phyloP scores from a whole-genome alignment of 2,113 vertebrate genomes.

The Junco hyemalis region DNA sequence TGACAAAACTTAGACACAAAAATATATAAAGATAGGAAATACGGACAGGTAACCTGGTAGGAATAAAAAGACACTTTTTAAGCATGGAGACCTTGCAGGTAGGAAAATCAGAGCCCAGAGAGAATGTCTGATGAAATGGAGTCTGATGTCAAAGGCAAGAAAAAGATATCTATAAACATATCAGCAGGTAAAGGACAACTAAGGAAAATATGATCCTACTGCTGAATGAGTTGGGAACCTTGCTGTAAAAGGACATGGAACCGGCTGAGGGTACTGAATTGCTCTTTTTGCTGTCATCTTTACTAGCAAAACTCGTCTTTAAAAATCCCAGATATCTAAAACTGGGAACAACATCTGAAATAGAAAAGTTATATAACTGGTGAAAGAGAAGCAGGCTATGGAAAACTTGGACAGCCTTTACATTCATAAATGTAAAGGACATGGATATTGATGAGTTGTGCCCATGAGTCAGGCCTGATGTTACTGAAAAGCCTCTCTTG shows the following conservation, averaged over 20 bases:
- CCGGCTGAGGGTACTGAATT: background rate
- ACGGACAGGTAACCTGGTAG: background rate
- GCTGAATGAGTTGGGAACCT: background rate
- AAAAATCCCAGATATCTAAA: background rate
- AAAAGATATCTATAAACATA: background rate
- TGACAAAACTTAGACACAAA: background rate
- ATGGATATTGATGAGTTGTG: background rate
- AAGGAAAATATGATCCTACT: background rate
- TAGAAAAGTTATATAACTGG: background rate
- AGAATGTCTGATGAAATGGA: background rate
- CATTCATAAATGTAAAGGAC: background rate
- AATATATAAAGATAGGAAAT: background rate
- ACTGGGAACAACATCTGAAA: background rate
- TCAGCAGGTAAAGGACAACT: background rate
- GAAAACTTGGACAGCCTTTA: background rate
- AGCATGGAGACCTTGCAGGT: background rate
- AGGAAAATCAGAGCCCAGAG: background rate
- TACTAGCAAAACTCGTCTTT: background rate
- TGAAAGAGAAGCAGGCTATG: background rate
- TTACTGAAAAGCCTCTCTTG: background rate
- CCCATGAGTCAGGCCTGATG: background rate
- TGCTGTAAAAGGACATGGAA: background rate
- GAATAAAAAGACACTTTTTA: background rate
- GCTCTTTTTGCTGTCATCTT: background rate
- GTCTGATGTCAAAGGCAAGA: background rate